Evolutionary conservation across 2,888 invertebrate genomes (phyloP).

Genomic region (Drosophila anomalata): DNA sequence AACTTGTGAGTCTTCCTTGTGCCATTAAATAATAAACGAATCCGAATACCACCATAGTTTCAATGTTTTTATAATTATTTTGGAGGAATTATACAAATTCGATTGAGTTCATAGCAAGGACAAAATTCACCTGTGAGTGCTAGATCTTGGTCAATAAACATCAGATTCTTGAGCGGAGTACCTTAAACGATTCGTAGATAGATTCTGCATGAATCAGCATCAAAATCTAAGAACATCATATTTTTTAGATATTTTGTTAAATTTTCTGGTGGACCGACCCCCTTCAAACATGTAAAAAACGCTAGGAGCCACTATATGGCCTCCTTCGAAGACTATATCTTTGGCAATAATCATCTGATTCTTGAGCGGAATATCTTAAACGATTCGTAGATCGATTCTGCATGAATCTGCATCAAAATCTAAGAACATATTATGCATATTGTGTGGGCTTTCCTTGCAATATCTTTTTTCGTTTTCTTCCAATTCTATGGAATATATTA

Average conservation of each 20-base stretch:
- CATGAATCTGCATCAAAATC: neutral
- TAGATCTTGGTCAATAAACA: neutral
- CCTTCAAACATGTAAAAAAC: too few species aligned
- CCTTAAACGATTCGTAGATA: neutral
- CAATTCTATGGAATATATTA: too few species aligned
- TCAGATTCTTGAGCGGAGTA: neutral
- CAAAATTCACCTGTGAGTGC: too few species aligned
- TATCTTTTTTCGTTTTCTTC: too few species aligned
- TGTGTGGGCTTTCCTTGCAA: neutral
- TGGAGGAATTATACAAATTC: too few species aligned
- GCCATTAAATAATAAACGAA: conserved; percentile 42
- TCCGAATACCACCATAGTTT: conserved; percentile 3
- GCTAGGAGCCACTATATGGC: neutral
- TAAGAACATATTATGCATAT: neutral
- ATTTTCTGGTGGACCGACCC: too few species aligned
- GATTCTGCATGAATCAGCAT: neutral
- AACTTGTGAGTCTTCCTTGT: conserved; percentile 35
- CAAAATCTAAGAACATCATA: neutral
- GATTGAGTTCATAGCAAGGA: too few species aligned
- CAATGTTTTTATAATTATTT: too few species aligned
- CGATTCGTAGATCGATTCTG: neutral
- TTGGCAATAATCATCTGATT: too few species aligned
- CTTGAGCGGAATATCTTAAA: too few species aligned
- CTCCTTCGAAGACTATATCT: too few species aligned
- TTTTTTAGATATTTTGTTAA: neutral